Conservation (phyloP, 2,113 vertebrate species). For the Trinectes maculatus region DNA sequence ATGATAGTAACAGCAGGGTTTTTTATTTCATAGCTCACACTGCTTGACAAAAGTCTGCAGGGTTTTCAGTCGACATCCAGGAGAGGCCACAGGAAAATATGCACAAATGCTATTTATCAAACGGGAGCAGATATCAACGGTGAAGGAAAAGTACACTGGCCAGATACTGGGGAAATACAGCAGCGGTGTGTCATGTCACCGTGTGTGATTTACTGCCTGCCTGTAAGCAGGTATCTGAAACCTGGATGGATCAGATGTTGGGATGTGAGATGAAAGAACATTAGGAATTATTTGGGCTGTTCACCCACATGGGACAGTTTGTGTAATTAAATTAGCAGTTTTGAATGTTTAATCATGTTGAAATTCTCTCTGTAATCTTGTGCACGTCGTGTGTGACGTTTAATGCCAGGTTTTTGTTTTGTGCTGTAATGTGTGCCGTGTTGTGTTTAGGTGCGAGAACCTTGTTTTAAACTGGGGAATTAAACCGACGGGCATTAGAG, state of each 20-base stretch:
- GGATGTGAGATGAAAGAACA: background rate
- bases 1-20: slow-evolving; percentile 48
- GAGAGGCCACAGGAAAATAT: slow-evolving; percentile 50
- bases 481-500: slow-evolving; percentile 57
- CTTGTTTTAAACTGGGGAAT: slow-evolving; percentile 50
- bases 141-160: slow-evolving; percentile 21
- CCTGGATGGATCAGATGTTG: slow-evolving; percentile 16
- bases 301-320: background rate
- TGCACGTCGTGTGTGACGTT: background rate
- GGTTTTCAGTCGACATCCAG: slow-evolving; percentile 40
- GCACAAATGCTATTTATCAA: slow-evolving; percentile 54
- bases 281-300: background rate
- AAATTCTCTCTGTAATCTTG: background rate
- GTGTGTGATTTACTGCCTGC: slow-evolving; percentile 9
- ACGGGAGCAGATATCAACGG: slow-evolving; percentile 29
- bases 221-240: background rate
- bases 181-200: slow-evolving; percentile 16
- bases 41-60: slow-evolving; percentile 48
- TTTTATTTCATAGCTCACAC: slow-evolving; percentile 68
- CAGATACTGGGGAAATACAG: slow-evolving; percentile 23
- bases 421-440: background rate
- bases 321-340: background rate
- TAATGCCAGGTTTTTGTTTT: background rate
- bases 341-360: background rate
- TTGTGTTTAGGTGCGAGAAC: slow-evolving; percentile 10